Conservation (phyloP, 2,888 invertebrate genomes). For the Euphydryas editha region DNA sequence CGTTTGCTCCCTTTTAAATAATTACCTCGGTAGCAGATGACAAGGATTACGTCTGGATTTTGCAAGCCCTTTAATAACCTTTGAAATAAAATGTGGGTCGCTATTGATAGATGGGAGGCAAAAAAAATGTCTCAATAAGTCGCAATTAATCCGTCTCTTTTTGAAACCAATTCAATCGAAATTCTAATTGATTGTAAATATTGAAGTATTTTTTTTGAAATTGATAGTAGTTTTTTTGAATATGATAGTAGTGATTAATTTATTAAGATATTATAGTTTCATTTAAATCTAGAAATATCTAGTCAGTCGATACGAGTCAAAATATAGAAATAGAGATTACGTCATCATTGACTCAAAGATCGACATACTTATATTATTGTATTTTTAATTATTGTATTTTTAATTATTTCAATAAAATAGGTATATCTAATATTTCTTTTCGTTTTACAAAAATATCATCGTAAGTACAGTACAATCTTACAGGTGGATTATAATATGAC, state of each 20-base stretch:
- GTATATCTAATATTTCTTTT: no score
- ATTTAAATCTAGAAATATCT: no score
- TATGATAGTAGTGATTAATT: neutral
- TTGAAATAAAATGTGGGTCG: conserved; percentile 57
- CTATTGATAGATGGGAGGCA: conserved; percentile 50
- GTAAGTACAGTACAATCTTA: no score
- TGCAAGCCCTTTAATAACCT: conserved; percentile 52
- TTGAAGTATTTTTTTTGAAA: neutral
- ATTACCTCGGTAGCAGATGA: conserved; percentile 82
- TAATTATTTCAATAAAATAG: no score
- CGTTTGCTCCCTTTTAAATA: conserved; percentile 77
- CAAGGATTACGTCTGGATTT: conserved; percentile 71
- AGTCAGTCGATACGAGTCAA: no score
- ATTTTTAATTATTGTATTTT: no score
- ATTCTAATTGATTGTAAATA: neutral
- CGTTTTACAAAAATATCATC: no score
- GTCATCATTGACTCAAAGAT: no score
- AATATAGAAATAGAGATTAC: no score
- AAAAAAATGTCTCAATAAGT: conserved; percentile 37
- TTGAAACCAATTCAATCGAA: neutral
- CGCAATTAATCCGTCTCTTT: conserved; percentile 21
- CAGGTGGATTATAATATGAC: no score
- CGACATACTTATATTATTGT: no score
- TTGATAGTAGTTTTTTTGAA: neutral
- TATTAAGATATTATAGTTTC: neutral